phyloP scores from a whole-genome alignment of 23 tunicate species.

The Aplidium turbinatum region DNA sequence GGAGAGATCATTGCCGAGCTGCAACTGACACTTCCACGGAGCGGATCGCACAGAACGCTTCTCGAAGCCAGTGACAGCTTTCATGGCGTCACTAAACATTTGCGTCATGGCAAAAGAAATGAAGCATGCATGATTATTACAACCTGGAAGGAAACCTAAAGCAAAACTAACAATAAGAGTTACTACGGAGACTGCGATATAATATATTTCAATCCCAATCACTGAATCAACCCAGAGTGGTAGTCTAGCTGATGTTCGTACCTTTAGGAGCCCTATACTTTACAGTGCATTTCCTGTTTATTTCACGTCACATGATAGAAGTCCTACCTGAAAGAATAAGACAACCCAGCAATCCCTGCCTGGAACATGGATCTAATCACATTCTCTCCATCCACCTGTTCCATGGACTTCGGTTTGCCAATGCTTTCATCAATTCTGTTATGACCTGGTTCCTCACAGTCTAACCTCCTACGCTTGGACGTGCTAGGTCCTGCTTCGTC shows the following conservation, averaged over 20 bases:
- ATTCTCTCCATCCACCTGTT: constrained; percentile 50
- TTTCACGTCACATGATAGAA: too few species aligned
- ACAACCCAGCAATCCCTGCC: constrained; percentile 51
- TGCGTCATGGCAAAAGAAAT: too few species aligned
- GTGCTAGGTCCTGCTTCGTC: constrained; percentile 10
- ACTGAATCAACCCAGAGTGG: too few species aligned
- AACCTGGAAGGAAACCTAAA: background rate
- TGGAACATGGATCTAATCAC: constrained; percentile 25
- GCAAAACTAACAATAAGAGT: background rate
- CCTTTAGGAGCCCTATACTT: too few species aligned
- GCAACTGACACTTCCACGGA: constrained; percentile 75
- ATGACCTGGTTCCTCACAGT: background rate
- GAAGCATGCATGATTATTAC: too few species aligned
- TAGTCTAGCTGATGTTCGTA: too few species aligned
- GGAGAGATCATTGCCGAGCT: constrained; percentile 52
- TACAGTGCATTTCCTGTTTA: too few species aligned
- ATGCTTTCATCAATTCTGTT: constrained; percentile 4
- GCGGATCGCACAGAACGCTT: constrained; percentile 66
- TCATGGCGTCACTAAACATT: constrained; percentile 52
- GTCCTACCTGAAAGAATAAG: constrained; percentile 59
- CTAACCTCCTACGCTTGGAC: too few species aligned
- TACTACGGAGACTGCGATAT: too few species aligned
- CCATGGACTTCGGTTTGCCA: constrained; percentile 47
- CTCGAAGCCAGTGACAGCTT: constrained; percentile 73
- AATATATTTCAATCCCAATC: too few species aligned